Conservation (phyloP, 2,797 vertebrate genomes). For the Argya squamiceps region DNA sequence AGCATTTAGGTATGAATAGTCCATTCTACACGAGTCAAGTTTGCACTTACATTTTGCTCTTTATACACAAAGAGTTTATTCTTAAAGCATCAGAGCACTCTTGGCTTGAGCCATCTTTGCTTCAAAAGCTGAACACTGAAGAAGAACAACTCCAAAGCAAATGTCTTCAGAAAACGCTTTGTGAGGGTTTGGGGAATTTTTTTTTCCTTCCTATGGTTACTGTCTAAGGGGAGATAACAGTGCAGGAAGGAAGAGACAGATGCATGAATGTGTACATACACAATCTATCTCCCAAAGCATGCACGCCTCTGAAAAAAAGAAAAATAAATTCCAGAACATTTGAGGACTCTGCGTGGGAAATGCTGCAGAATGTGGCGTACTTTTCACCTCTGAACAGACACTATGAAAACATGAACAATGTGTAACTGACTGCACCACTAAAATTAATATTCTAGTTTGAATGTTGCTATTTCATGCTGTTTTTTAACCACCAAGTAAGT, state of each 20-base stretch:
- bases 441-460: neutral
- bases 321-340: neutral
- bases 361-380: neutral
- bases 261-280: neutral
- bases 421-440: neutral
- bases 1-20: conserved; percentile 58
- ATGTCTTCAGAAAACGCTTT: conserved; percentile 46
- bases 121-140: conserved; percentile 51
- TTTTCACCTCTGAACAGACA: neutral
- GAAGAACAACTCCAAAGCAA: conserved; percentile 43
- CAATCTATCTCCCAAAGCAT: neutral
- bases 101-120: conserved; percentile 50
- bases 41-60: conserved; percentile 58
- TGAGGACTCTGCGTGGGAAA: neutral
- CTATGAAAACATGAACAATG: neutral
- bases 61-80: conserved; percentile 58
- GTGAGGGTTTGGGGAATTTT: conserved; percentile 10
- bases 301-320: neutral
- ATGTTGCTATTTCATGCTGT: neutral
- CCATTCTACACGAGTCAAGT: conserved; percentile 56
- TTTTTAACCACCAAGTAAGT: neutral
- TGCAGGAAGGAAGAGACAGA: conserved; percentile 45
- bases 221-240: neutral
- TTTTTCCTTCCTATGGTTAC: conserved; percentile 5
- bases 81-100: conserved; percentile 49